Evolutionary conservation across 2,113 vertebrate genomes (phyloP).

Genomic region (Ophiodon elongatus): DNA sequence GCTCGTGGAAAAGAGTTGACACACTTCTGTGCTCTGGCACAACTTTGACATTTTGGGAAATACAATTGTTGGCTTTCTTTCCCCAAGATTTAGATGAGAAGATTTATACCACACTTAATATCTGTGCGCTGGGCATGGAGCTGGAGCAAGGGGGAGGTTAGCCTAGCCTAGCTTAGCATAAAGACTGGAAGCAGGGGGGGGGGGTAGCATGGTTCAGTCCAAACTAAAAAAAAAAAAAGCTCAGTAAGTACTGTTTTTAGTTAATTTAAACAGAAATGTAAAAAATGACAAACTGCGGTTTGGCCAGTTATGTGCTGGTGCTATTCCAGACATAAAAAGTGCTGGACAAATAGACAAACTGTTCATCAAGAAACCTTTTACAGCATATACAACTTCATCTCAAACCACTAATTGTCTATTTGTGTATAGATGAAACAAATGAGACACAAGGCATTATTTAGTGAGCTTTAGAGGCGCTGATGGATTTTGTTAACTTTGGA

Average conservation of each 20-base stretch:
- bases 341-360: not conserved
- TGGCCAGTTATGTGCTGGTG: not conserved
- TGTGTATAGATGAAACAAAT: not conserved
- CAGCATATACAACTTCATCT: not conserved
- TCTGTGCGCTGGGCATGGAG: not conserved
- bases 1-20: not conserved
- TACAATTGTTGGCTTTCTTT: not conserved
- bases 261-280: not conserved
- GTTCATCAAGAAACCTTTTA: not conserved
- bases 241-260: not conserved
- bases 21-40: not conserved
- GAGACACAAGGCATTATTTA: not conserved
- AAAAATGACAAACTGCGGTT: not conserved
- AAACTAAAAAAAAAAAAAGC: not conserved
- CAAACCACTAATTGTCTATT: not conserved
- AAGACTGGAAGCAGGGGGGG: not conserved
- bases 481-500: too few relatives aligned
- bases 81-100: not conserved
- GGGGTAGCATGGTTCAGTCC: not conserved
- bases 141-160: not conserved
- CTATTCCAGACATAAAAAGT: conserved; percentile 12
- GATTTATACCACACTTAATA: not conserved
- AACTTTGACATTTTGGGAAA: not conserved
- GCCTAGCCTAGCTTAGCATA: not conserved
- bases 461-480: not conserved